Percentiles rank a stretch among this genome's conserved stretches.
Evolutionary conservation across 2,797 vertebrate species (phyloP).

Genomic region (Falco naumanni): DNA sequence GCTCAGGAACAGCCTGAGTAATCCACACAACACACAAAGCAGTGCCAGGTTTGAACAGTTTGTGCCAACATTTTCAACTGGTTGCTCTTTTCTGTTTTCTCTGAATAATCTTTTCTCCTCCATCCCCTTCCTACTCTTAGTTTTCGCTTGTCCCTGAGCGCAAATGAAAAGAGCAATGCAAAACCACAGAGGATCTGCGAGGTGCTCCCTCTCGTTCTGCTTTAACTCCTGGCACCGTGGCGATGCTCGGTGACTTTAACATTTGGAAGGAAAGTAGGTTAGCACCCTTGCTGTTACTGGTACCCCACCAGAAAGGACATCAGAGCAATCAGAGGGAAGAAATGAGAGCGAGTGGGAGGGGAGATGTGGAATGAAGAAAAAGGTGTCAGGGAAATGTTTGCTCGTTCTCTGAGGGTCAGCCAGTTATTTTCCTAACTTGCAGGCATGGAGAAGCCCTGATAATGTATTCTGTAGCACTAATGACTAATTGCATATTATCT

Average conservation of each 20-base stretch:
- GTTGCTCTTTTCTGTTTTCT: neutral
- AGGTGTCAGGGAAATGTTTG: neutral
- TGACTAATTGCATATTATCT: neutral
- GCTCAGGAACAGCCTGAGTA: neutral
- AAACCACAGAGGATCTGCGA: neutral
- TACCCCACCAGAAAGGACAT: neutral
- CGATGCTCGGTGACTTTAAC: neutral
- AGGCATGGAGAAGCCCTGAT: neutral
- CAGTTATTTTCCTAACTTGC: neutral
- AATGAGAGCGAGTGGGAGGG: neutral
- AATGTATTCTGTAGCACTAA: neutral
- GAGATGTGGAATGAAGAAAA: neutral
- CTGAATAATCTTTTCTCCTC: neutral
- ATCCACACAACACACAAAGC: neutral
- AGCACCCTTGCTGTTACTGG: neutral
- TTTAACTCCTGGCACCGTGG: neutral
- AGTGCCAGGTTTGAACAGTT: neutral
- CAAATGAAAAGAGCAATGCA: neutral
- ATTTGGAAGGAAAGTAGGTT: neutral
- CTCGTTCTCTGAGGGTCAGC: neutral
- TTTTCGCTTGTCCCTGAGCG: neutral
- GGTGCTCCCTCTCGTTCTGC: neutral
- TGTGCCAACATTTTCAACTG: neutral
- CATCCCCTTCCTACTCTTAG: rapidly evolving
- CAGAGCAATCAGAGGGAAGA: neutral